phyloP scores from a whole-genome alignment of 2,113 vertebrate species.

The Coreoperca whiteheadi region DNA sequence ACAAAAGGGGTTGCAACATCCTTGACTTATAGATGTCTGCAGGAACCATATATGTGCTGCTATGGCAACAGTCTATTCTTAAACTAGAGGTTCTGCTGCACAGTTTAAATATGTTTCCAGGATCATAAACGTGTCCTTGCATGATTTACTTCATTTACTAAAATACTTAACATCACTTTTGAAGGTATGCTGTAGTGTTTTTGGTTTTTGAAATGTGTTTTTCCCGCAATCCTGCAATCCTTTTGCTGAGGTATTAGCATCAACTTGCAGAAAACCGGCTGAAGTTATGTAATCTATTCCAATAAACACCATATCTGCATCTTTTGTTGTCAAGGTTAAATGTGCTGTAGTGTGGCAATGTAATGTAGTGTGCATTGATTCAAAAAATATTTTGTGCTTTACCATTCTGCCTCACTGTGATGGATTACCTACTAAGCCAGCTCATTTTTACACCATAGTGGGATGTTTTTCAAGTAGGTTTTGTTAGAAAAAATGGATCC shows the following conservation, averaged over 20 bases:
- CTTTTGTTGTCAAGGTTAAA: neutral
- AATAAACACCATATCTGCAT: neutral
- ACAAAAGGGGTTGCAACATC: constrained; percentile 12
- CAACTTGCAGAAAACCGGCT: neutral
- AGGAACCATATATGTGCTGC: neutral
- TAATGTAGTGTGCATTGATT: neutral
- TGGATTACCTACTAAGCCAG: constrained; percentile 10
- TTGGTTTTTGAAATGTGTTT: neutral
- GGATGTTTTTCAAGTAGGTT: constrained; percentile 9
- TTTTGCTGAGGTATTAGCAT: neutral
- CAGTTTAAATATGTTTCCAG: neutral
- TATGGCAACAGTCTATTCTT: too few relatives aligned
- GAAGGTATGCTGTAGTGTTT: neutral
- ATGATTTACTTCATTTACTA: neutral
- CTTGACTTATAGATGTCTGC: constrained; percentile 12
- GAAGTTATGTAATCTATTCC: neutral
- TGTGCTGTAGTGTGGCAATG: neutral
- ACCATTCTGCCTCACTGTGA: neutral
- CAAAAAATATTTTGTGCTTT: neutral
- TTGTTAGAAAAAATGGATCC: neutral
- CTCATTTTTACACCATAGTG: neutral
- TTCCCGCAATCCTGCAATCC: neutral
- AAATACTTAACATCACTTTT: neutral
- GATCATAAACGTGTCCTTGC: neutral
- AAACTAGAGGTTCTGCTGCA: neutral